Conservation (phyloP, 2,113 vertebrate genomes). For the Megaptera novaeangliae region DNA sequence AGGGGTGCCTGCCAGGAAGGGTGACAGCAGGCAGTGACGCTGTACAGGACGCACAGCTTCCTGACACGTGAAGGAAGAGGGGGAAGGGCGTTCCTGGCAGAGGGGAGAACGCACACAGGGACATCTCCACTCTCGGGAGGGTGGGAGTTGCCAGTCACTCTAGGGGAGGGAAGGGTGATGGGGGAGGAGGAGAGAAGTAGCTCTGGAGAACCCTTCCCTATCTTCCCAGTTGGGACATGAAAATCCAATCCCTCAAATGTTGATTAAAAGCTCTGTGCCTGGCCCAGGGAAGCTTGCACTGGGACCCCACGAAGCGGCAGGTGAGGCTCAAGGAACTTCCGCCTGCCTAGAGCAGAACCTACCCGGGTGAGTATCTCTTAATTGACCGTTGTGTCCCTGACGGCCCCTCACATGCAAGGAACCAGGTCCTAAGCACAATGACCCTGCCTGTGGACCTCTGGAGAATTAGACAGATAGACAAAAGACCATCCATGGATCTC, state of each 20-base stretch:
- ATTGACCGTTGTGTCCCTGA: background rate
- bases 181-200: background rate
- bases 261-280: background rate
- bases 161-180: too few species aligned
- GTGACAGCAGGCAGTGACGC: background rate
- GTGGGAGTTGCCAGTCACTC: background rate
- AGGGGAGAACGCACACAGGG: background rate
- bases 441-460: background rate
- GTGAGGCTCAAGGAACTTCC: background rate
- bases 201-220: background rate
- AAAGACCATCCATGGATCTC: background rate
- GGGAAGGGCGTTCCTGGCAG: background rate
- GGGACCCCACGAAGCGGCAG: background rate
- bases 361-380: background rate
- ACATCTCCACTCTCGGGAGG: background rate
- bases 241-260: background rate
- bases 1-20: background rate
- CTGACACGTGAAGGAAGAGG: background rate
- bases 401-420: background rate
- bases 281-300: rapidly evolving
- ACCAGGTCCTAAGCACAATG: background rate
- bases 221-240: background rate
- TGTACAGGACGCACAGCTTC: background rate
- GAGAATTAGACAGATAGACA: background rate
- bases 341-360: background rate